Evolutionary conservation across 2,888 invertebrate genomes (phyloP).

Genomic region (Tetropium fuscum): DNA sequence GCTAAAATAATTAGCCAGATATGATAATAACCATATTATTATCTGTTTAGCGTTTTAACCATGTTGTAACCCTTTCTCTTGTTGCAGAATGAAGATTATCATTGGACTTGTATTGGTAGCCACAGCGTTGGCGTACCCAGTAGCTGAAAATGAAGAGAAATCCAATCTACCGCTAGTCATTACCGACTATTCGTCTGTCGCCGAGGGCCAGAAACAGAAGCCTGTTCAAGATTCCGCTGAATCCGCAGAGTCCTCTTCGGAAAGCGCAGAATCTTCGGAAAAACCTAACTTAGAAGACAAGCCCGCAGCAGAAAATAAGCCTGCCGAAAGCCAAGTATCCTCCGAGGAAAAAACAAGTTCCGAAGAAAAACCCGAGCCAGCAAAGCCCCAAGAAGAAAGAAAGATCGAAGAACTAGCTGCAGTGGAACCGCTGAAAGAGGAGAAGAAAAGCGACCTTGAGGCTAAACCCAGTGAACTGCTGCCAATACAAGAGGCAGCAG

Average conservation of each 20-base stretch:
- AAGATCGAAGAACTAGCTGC: background rate
- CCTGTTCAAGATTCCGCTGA: slow-evolving; percentile 33
- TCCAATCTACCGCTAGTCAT: slow-evolving; percentile 62
- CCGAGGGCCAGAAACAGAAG: slow-evolving; percentile 56
- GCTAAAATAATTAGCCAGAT: no score
- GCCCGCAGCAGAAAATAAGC: slow-evolving; percentile 16
- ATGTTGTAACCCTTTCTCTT: slow-evolving; percentile 6
- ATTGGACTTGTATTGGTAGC: slow-evolving; percentile 71
- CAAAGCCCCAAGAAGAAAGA: background rate
- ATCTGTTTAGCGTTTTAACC: background rate
- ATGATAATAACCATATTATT: no score
- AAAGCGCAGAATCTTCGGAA: slow-evolving; percentile 36
- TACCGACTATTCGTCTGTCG: slow-evolving; percentile 64
- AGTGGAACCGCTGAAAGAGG: slow-evolving; percentile 39
- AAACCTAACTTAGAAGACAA: slow-evolving; percentile 23
- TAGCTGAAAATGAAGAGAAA: slow-evolving; percentile 68
- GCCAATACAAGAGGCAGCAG: slow-evolving; percentile 35
- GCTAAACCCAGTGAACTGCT: slow-evolving; percentile 44
- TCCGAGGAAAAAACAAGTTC: slow-evolving; percentile 3
- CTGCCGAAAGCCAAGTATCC: background rate
- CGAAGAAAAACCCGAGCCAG: background rate
- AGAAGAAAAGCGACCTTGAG: slow-evolving; percentile 40
- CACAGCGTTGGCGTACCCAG: slow-evolving; percentile 70
- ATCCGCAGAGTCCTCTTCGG: slow-evolving; percentile 28
- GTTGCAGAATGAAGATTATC: slow-evolving; percentile 74